Base-by-base conservation (phyloP, 2,113 vertebrate species). In the Platycercus adscitus region DNA sequence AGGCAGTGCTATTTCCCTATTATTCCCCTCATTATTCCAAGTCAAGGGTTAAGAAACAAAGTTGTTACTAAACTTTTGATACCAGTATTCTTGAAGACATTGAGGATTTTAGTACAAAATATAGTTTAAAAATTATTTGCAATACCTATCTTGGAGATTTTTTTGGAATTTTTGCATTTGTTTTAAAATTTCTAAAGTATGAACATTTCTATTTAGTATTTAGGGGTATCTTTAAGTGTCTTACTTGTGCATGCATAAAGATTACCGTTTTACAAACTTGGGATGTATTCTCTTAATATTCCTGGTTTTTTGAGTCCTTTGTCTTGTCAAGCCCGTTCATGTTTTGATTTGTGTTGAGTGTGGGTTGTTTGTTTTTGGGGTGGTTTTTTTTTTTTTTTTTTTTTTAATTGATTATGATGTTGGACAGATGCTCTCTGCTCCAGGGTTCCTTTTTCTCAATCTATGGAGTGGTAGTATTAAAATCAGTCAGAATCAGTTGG, bases 71-170 rank as follows among this genome's bases (percentile, higher is more conserved):
- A 26, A 39, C 58, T 94, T 86, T 71, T 71, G 21, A 47, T 81
- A 39, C 16, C 2, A 37, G 5, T 81, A 50, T 55, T 73, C 20
- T 70, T 46, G 33, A 81, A 70, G 43, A 47, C 26, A 16, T n/a
- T 15, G 14, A 66, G 23, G 7, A 35, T 77, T 93, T 69, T 73
- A 43, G 23, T 60, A 46, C 1, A 1, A 89, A 70, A 58, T 65
- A 4, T 5, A 47, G 19, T 84, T 89, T n/a, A n/a, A 89, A 84
- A 89, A 78, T 7, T 58, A 29, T 44, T 88, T 93, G 14, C 17
- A 47, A 1, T 75, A 47, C 16, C 17, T 71, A 0, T 75, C 6
- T 2, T 1, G 3, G 35, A 71, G 11, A 25, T 70, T 25, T 15
- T 41, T 3, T 68, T 64, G 7, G 10, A 13, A 7, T 26, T 76